Evolutionary conservation across 1,140 invertebrate genomes (phyloP).

Genomic region (Brachionus calyciflorus): DNA sequence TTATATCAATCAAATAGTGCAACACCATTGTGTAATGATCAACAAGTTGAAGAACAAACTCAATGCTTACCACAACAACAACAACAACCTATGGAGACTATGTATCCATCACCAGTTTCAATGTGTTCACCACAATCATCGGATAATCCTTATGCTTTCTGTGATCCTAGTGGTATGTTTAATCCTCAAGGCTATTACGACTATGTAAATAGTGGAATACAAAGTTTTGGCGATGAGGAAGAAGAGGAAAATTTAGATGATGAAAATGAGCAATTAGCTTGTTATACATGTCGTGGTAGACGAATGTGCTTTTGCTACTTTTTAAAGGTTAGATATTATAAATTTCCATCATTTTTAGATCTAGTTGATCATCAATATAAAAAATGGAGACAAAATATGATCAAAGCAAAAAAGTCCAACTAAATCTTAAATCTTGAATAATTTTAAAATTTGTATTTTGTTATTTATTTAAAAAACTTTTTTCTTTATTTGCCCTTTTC

Average conservation of each 20-base stretch:
- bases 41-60: neutral
- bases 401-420: conserved; percentile 38
- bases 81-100: neutral
- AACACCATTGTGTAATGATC: neutral
- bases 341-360: conserved; percentile 42
- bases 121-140: conserved; percentile 2
- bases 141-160: conserved; percentile 11
- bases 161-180: conserved; percentile 5
- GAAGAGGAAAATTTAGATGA: conserved; percentile 23
- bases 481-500: neutral
- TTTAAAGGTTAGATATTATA: conserved; percentile 45
- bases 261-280: conserved; percentile 38
- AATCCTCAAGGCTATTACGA: conserved; percentile 21
- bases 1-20: neutral
- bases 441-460: neutral
- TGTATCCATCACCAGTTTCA: conserved; percentile 4
- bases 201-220: conserved; percentile 3
- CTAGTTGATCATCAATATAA: conserved; percentile 46
- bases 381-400: conserved; percentile 45
- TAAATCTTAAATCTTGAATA: neutral
- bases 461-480: neutral
- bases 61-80: neutral
- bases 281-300: conserved; percentile 43
- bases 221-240: conserved; percentile 9
- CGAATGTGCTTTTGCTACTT: conserved; percentile 45